phyloP scores from a whole-genome alignment of 2,888 invertebrate species.

The Lithophane socia region DNA sequence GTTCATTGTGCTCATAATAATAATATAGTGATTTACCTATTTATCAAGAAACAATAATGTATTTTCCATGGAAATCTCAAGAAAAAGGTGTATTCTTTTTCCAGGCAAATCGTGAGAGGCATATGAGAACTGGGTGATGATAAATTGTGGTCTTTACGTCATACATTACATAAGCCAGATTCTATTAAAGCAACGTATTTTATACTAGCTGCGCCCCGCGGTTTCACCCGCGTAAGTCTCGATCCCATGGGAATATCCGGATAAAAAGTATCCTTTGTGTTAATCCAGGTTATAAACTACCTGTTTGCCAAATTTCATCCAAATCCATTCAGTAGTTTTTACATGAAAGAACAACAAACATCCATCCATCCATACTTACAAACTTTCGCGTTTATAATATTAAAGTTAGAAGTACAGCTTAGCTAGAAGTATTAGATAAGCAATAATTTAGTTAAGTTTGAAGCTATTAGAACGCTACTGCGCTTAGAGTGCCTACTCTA shows the following conservation, averaged over 20 bases:
- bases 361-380: no score
- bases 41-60: constrained; percentile 52
- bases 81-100: constrained; percentile 38
- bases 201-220: no score
- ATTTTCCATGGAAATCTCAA: constrained; percentile 32
- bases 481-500: background rate
- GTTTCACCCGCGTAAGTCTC: no score
- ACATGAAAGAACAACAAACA: no score
- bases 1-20: constrained; percentile 26
- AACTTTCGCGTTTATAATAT: no score
- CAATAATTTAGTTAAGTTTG: background rate
- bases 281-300: no score
- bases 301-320: no score
- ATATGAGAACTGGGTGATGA: constrained; percentile 34
- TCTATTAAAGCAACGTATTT: background rate
- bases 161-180: background rate
- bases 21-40: constrained; percentile 25
- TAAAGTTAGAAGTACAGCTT: background rate
- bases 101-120: constrained; percentile 37
- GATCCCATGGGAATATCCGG: no score
- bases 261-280: no score
- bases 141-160: constrained; percentile 16
- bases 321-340: no score
- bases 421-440: background rate
- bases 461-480: background rate